phyloP scores from a whole-genome alignment of 2,888 invertebrate species.

The Saturnia pavonia region DNA sequence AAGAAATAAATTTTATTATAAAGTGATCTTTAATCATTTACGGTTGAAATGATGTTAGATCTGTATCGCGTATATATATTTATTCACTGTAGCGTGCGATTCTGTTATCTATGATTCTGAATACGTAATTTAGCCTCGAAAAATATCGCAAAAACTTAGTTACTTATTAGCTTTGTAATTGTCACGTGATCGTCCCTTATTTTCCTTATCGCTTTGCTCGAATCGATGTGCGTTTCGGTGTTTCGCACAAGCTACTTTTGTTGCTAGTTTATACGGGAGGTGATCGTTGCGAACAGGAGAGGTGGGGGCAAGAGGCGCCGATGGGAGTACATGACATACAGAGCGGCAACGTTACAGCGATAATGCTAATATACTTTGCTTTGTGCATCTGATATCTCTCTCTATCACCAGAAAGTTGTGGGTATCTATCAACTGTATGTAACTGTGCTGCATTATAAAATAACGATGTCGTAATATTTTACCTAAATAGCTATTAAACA shows the following conservation, averaged over 20 bases:
- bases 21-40: constrained; percentile 3
- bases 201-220: constrained; percentile 61
- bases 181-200: constrained; percentile 58
- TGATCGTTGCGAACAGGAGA: constrained; percentile 56
- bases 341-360: constrained; percentile 63
- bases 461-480: constrained; percentile 1
- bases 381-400: constrained; percentile 44
- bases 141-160: constrained; percentile 28
- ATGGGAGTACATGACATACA: constrained; percentile 66
- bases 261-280: constrained; percentile 57
- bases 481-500: neutral
- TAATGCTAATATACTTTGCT: constrained; percentile 60
- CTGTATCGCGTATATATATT: constrained; percentile 2
- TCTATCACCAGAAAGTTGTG: constrained; percentile 37
- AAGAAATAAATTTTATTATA: neutral
- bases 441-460: neutral
- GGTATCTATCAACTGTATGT: constrained; percentile 32
- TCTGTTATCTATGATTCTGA: neutral
- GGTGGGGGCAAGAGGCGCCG: constrained; percentile 68
- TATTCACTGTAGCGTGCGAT: neutral
- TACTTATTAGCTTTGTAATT: constrained; percentile 42
- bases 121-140: constrained; percentile 10
- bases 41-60: neutral
- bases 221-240: constrained; percentile 54
- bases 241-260: constrained; percentile 45